These are phyloP conservation scores for Oscarella lobularis DNA, from an alignment of 37 sponge, comb jelly and placozoan species.

Conservation along the genomic window DNA sequence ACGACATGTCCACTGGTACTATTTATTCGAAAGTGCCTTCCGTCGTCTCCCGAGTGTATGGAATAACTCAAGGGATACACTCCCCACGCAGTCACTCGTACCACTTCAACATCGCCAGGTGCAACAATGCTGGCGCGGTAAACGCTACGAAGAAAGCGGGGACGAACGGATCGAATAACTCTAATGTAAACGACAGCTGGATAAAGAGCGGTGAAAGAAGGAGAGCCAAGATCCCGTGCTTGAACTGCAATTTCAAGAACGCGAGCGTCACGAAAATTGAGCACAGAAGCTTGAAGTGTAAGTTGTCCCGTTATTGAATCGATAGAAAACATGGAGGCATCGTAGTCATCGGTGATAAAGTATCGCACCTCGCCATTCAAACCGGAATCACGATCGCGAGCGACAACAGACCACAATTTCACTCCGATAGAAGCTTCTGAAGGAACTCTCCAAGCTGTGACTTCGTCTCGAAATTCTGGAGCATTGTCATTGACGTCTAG, in stretches of 20 bases:
- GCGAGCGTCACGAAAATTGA: no score
- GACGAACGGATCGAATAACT: not conserved
- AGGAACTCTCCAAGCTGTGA: not conserved
- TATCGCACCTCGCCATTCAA: not conserved
- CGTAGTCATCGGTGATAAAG: no score
- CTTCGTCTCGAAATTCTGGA: not conserved
- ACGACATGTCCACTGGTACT: not conserved
- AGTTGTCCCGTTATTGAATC: no score
- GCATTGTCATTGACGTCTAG: not conserved
- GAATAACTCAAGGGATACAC: not conserved
- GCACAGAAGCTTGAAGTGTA: no score
- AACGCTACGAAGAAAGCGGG: not conserved
- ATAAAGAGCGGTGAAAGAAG: not conserved
- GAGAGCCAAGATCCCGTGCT: not conserved
- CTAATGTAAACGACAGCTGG: not conserved
- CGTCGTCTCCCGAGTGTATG: not conserved
- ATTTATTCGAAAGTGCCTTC: not conserved
- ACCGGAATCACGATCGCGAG: not conserved
- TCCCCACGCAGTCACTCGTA: not conserved
- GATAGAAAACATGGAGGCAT: no score
- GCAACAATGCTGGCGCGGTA: not conserved
- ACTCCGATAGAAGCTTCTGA: not conserved
- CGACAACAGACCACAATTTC: not conserved
- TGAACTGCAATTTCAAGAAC: not conserved
- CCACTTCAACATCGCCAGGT: not conserved